Evolutionary conservation across 2,888 invertebrate species (phyloP), one percentile per base, ranked within the genome.

Genomic region (Stictocephala bisonia): DNA sequence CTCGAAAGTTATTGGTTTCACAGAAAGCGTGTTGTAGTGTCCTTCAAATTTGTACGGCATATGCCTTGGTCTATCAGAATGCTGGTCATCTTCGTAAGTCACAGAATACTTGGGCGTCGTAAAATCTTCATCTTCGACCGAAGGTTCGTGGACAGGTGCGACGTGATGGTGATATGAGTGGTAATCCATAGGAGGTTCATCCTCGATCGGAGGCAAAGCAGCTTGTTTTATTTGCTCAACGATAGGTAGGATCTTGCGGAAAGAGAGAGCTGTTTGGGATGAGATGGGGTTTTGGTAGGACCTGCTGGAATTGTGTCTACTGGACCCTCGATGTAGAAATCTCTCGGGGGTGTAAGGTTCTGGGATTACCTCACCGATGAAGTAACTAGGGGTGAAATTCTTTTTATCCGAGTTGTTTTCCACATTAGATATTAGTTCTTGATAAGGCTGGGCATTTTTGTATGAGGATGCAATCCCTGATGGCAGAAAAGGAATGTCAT

Each of bases 361-460:
- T 11, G 64, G n/a, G 40, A 64, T 64, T 22, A 64, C 64, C n/a
- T 64, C 64, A 13, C 64, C 64, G 41, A 64, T 64, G 27, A 64
- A 64, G 22, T 40, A 64, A 44, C 64, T 64, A 6, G 64, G 64
- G 26, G 64, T 64, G 64, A 64, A 64, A 22, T 64, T 44, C 7
- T 27, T 41, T n/a, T 27, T n/a, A 3, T n/a, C 1, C 1, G 41
- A 1, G 3, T 24, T n/a, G 13, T 31, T 60, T 3, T 18, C 2
- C 9, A 20, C 15, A 2, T 18, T 29, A 1, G 18, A 2, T n/a
- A n/a, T n/a, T n/a, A n/a, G n/a, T 11, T 15, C 2, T 44, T 41
- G 64, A 44, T 64, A 26, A 1, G 40, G 31, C 15, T 60, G 35
- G n/a, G 40, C 13, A 11, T 18, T 44, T 15, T 44, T 64, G 27